A percentile compares a stretch with the other conserved stretches of the same genome.
Conservation (phyloP, 2,113 vertebrate species). For the Dasypus novemcinctus region DNA sequence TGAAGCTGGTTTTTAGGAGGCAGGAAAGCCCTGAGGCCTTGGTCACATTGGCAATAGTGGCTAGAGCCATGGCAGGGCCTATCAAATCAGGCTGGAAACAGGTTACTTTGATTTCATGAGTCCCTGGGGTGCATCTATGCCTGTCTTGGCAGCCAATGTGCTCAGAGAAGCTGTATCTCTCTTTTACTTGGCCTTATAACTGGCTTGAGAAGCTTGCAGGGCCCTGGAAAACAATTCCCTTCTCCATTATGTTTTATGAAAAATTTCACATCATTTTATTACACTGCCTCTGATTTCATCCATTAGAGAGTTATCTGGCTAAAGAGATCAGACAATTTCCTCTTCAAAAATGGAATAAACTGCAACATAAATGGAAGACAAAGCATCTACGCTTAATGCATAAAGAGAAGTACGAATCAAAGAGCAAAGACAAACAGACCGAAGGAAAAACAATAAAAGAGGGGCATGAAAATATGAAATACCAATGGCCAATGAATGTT, state of each 20-base stretch:
- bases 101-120: background rate
- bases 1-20: conserved; percentile 57
- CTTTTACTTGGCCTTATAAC: background rate
- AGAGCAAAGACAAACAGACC: background rate
- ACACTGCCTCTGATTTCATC: background rate
- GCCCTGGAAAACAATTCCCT: background rate
- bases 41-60: conserved; percentile 31
- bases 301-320: conserved; percentile 14
- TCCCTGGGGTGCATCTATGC: background rate
- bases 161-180: background rate
- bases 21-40: conserved; percentile 64
- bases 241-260: background rate
- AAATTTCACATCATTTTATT: background rate
- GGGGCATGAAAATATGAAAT: background rate
- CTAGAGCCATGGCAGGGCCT: background rate
- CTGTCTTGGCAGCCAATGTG: background rate
- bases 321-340: background rate
- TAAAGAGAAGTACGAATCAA: background rate
- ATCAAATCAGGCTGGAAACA: conserved; percentile 23
- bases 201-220: background rate
- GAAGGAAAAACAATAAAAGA: background rate
- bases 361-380: background rate
- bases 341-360: background rate
- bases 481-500: background rate
- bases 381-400: background rate